These are phyloP conservation scores for Passer domesticus DNA, from an alignment of 2,113 vertebrate species.

Conservation along the genomic window DNA sequence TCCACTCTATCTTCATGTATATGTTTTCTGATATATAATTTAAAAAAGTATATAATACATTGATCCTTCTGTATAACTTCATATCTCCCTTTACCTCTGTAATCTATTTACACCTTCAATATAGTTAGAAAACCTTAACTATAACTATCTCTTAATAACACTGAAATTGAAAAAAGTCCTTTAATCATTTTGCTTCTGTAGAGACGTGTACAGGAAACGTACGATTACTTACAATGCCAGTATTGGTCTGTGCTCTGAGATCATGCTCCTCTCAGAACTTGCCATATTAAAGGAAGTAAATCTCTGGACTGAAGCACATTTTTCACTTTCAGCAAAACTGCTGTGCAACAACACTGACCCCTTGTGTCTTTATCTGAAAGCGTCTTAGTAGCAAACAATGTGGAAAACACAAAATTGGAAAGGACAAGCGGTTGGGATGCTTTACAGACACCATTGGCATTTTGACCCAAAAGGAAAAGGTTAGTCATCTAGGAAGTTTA, in stretches of 20 bases:
- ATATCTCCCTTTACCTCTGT: not conserved
- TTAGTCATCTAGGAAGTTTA: not conserved
- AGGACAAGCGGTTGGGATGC: not conserved
- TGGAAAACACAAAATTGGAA: not conserved
- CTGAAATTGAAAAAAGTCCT: not conserved
- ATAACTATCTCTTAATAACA: not conserved
- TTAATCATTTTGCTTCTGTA: not conserved
- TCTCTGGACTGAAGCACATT: not conserved
- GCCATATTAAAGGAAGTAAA: not conserved
- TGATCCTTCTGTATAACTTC: not conserved
- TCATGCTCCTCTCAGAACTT: not conserved
- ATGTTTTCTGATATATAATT: not conserved
- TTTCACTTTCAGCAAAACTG: not conserved
- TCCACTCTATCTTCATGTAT: not conserved
- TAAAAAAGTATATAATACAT: not conserved
- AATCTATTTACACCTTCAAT: not conserved
- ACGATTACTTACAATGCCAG: not conserved
- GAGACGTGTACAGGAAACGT: not conserved
- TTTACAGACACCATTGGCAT: not conserved
- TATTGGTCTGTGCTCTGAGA: not conserved
- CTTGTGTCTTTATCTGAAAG: constrained; percentile 36
- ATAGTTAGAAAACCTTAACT: not conserved
- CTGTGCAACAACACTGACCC: constrained; percentile 58
- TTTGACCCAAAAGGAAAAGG: not conserved
- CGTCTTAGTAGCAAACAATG: not conserved